Evolutionary conservation across 1,140 invertebrate species (phyloP).

Genomic region (Chionoecetes opilio): DNA sequence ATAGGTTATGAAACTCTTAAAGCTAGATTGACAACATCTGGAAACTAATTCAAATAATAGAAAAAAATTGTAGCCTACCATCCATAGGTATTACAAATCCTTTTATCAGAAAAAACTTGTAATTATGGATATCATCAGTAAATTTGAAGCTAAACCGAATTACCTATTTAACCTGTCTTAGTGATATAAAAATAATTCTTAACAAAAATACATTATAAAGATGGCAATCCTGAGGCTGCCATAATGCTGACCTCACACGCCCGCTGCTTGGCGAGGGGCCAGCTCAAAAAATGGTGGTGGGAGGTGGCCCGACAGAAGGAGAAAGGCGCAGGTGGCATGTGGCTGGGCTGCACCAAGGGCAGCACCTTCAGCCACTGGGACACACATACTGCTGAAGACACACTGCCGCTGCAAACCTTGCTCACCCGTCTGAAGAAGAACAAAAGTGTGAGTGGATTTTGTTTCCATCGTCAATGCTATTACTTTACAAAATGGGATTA

Average conservation of each 20-base stretch:
- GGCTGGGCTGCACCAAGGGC: neutral
- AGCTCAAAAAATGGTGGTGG: neutral
- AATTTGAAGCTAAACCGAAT: no score
- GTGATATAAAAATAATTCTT: no score
- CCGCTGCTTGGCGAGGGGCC: constrained; percentile 45
- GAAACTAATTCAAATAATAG: no score
- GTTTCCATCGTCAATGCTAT: neutral
- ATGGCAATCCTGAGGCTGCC: no score
- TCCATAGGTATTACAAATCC: no score
- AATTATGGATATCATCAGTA: no score
- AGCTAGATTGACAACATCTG: no score
- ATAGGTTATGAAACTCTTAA: no score
- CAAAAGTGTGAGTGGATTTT: neutral
- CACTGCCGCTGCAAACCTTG: neutral
- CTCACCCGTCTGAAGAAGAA: neutral
- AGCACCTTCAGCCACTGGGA: constrained; percentile 14
- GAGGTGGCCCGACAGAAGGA: constrained; percentile 44
- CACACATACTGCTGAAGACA: constrained; percentile 4
- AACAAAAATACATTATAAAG: no score
- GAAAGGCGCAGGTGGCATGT: neutral
- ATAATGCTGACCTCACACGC: constrained; percentile 33
- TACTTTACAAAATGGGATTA: neutral
- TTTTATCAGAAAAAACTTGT: no score
- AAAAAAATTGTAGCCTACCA: no score
- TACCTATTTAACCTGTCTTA: no score